phyloP scores from a whole-genome alignment of 1,140 invertebrate genomes.

The Carposina sasakii region DNA sequence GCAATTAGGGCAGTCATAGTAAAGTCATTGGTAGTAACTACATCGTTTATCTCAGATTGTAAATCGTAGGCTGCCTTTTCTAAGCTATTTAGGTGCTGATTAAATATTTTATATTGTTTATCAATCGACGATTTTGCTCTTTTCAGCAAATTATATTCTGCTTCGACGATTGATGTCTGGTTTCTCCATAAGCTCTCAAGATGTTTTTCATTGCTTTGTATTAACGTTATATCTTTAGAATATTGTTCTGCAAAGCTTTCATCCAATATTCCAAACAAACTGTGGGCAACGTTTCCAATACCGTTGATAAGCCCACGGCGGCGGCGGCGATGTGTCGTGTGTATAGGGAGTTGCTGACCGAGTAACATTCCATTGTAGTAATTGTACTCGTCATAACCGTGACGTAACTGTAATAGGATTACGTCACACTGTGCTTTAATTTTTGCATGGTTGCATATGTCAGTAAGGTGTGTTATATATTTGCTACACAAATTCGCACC shows the following conservation, averaged over 20 bases:
- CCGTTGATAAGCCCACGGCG: slow-evolving; percentile 24
- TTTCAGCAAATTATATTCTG: slow-evolving; percentile 13
- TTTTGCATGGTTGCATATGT: background rate
- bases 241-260: slow-evolving; percentile 14
- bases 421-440: slow-evolving; percentile 5
- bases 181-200: slow-evolving; percentile 11
- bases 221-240: slow-evolving; percentile 8
- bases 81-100: slow-evolving; percentile 5
- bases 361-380: slow-evolving; percentile 17
- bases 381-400: slow-evolving; percentile 15
- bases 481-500: background rate
- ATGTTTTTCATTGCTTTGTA: slow-evolving; percentile 12
- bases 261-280: slow-evolving; percentile 16
- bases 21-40: slow-evolving; percentile 11
- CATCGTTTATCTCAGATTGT: slow-evolving; percentile 7
- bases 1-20: slow-evolving; percentile 8
- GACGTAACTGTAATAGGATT: slow-evolving; percentile 17
- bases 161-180: slow-evolving; percentile 8
- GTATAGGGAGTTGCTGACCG: no score
- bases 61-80: background rate
- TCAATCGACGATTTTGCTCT: slow-evolving; percentile 7
- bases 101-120: slow-evolving; percentile 13
- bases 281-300: slow-evolving; percentile 20
- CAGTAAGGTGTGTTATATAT: background rate
- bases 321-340: background rate